Evolutionary conservation across 2,113 vertebrate genomes (phyloP).

Genomic region (Progne subis): DNA sequence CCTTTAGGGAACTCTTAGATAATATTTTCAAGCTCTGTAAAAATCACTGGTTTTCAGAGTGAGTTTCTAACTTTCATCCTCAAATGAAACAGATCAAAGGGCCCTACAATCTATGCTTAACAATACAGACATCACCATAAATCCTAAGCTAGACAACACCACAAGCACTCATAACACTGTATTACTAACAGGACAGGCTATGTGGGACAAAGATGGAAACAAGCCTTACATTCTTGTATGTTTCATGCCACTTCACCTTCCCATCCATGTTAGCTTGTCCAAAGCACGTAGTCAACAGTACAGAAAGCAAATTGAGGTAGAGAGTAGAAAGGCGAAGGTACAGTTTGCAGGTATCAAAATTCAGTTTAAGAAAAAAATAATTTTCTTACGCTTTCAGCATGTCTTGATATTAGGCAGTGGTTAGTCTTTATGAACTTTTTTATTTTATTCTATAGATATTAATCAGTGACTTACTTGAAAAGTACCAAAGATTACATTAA

Average conservation of each 20-base stretch:
- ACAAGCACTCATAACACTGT: not conserved
- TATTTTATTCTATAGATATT: not conserved
- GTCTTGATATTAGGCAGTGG: not conserved
- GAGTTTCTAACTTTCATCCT: not conserved
- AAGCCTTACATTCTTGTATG: constrained; percentile 37
- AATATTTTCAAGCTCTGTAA: not conserved
- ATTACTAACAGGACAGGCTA: constrained; percentile 2
- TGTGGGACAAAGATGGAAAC: not conserved
- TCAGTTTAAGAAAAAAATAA: not conserved
- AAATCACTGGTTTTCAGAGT: not conserved
- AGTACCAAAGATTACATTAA: not conserved
- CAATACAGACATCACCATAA: constrained; percentile 1
- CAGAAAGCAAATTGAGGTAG: not conserved
- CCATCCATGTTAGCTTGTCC: constrained; percentile 51
- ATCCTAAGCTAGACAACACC: not conserved
- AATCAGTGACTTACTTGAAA: not conserved
- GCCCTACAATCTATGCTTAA: not conserved
- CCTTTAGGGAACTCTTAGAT: not conserved
- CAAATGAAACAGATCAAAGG: not conserved
- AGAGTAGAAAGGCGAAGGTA: constrained; percentile 29
- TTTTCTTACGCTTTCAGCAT: not conserved
- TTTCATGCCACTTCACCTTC: constrained; percentile 39
- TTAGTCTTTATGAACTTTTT: not conserved
- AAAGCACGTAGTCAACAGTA: constrained; percentile 15
- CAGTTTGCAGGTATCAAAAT: not conserved